Percentiles rank a stretch among this genome's conserved stretches.
Evolutionary conservation across 1,140 invertebrate genomes (phyloP).

Genomic region (Drosophila virilis): DNA sequence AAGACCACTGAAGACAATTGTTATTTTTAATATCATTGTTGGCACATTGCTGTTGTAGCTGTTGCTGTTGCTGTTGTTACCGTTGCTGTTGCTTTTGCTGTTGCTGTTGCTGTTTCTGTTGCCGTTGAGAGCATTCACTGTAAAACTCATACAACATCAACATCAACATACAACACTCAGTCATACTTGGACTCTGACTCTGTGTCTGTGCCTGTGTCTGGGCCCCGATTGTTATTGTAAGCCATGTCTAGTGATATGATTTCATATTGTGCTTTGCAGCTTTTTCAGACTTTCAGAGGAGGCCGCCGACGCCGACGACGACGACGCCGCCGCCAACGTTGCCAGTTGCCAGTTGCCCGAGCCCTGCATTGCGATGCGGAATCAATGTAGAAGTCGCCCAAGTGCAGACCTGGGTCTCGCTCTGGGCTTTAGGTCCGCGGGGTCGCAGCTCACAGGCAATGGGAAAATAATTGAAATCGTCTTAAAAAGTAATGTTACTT

Average conservation of each 20-base stretch:
- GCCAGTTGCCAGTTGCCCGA: slow-evolving; percentile 11
- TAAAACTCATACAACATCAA: slow-evolving; percentile 65
- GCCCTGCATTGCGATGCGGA: slow-evolving; percentile 8
- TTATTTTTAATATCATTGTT: slow-evolving; percentile 83
- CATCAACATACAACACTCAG: slow-evolving; percentile 66
- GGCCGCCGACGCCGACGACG: slow-evolving; percentile 38
- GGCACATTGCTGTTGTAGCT: slow-evolving; percentile 47
- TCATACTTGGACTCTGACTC: slow-evolving; percentile 65
- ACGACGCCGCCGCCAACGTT: slow-evolving; percentile 51
- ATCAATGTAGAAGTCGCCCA: background rate
- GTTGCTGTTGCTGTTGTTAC: slow-evolving; percentile 13
- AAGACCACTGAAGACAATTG: slow-evolving; percentile 82
- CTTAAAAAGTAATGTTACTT: background rate
- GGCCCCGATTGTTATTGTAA: slow-evolving; percentile 69
- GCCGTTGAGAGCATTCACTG: slow-evolving; percentile 61
- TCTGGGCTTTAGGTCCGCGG: background rate
- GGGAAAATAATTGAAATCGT: slow-evolving; percentile 9
- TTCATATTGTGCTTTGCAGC: slow-evolving; percentile 75
- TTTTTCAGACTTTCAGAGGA: slow-evolving; percentile 67
- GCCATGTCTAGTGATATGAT: slow-evolving; percentile 82
- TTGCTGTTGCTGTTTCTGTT: slow-evolving; percentile 17
- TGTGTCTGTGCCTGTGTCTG: slow-evolving; percentile 11
- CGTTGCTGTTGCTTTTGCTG: slow-evolving; percentile 14
- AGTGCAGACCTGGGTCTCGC: background rate
- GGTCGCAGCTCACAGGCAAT: background rate